Evolutionary conservation across 2,797 vertebrate genomes (phyloP).

Genomic region (Spheniscus humboldti): DNA sequence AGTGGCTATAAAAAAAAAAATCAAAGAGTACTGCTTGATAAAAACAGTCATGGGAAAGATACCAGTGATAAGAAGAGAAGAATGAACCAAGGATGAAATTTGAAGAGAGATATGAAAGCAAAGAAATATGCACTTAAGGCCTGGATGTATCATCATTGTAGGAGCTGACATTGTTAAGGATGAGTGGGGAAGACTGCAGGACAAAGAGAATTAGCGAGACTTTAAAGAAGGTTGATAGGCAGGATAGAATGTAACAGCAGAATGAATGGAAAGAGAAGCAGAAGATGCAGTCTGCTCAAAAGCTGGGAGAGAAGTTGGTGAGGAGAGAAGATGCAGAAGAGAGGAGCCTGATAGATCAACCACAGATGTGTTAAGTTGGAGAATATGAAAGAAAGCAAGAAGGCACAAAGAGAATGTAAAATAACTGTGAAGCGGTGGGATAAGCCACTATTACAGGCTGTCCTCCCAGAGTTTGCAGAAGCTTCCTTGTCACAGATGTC

Average conservation of each 20-base stretch:
- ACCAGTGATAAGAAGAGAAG: neutral
- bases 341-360: neutral
- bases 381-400: neutral
- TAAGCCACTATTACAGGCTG: neutral
- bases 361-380: neutral
- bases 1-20: neutral
- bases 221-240: neutral
- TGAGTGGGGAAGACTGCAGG: neutral
- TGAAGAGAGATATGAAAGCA: neutral
- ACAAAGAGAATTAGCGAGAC: neutral
- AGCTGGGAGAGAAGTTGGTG: neutral
- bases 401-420: neutral
- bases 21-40: neutral
- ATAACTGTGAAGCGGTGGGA: neutral
- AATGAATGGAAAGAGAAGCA: neutral
- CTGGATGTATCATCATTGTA: neutral
- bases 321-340: neutral
- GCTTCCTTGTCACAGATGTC: neutral
- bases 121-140: neutral
- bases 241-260: neutral
- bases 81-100: neutral
- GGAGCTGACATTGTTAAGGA: neutral
- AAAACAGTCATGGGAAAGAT: neutral
- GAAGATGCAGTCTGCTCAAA: neutral
- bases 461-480: neutral